Percentiles rank a stretch among this genome's conserved stretches.
Conservation (phyloP, 1,140 invertebrate genomes). For the Atta texana region DNA sequence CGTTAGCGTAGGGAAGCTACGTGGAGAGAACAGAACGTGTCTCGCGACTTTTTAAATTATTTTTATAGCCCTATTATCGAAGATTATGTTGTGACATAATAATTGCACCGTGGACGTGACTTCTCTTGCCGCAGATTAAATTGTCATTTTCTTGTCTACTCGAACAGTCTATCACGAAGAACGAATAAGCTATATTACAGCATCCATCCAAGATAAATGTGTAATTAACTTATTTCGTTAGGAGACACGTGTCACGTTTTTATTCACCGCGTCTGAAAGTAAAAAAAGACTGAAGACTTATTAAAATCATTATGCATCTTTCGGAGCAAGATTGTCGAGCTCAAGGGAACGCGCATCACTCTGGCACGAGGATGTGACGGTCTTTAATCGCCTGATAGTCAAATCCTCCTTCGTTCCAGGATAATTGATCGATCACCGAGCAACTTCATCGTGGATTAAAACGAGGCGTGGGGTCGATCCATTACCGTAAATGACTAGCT, state of each 20-base stretch:
- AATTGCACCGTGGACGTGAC: background rate
- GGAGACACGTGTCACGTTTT: background rate
- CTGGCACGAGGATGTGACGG: constrained; percentile 13
- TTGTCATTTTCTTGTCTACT: background rate
- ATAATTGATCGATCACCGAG: constrained; percentile 60
- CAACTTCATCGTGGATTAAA: constrained; percentile 55
- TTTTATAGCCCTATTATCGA: background rate
- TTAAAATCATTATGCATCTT: constrained; percentile 5
- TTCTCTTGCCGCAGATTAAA: background rate
- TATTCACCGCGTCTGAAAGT: background rate
- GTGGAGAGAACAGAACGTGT: background rate
- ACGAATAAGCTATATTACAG: background rate
- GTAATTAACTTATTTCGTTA: constrained; percentile 9
- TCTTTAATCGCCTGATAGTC: constrained; percentile 51
- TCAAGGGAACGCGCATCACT: background rate
- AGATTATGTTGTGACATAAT: background rate
- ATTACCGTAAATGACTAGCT: constrained; percentile 53
- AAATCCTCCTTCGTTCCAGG: constrained; percentile 34
- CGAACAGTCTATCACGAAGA: background rate
- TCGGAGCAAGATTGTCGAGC: background rate
- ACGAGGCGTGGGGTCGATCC: constrained; percentile 51
- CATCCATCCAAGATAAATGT: background rate
- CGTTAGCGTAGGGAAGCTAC: constrained; percentile 12
- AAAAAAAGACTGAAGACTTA: background rate
- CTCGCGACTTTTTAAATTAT: constrained; percentile 13